Evolutionary conservation across 2,888 invertebrate genomes (phyloP).

Genomic region (Drosophila melanosoma): DNA sequence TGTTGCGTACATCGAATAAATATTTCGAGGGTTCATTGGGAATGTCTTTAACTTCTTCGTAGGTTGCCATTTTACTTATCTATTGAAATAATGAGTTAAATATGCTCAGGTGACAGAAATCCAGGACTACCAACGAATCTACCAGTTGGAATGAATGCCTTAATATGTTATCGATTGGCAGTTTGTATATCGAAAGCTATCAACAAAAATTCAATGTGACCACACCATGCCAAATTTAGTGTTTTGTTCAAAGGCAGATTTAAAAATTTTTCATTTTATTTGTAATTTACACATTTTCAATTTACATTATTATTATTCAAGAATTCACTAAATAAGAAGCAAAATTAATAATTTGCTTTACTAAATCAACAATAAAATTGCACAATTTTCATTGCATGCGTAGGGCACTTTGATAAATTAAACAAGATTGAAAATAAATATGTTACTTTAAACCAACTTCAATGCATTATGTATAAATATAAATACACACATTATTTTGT

Average conservation of each 20-base stretch:
- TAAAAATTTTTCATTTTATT: slow-evolving; percentile 62
- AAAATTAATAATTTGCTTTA: slow-evolving; percentile 62
- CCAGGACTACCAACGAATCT: slow-evolving; percentile 12
- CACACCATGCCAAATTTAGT: neutral
- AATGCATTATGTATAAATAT: slow-evolving; percentile 34
- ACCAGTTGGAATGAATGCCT: slow-evolving; percentile 12
- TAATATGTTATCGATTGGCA: slow-evolving; percentile 14
- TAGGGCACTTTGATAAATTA: slow-evolving; percentile 52
- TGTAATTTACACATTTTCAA: slow-evolving; percentile 57
- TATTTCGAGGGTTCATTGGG: slow-evolving; percentile 86
- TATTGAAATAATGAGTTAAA: neutral
- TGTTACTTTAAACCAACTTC: slow-evolving; percentile 43
- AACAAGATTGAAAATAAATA: slow-evolving; percentile 67
- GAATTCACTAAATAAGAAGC: slow-evolving; percentile 75
- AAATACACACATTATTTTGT: slow-evolving; percentile 26
- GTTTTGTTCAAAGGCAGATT: neutral
- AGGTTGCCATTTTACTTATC: slow-evolving; percentile 79
- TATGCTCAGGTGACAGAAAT: neutral
- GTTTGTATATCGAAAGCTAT: slow-evolving; percentile 1
- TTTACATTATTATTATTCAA: slow-evolving; percentile 64
- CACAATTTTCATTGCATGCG: slow-evolving; percentile 60
- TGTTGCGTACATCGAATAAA: slow-evolving; percentile 92
- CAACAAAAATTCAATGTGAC: slow-evolving; percentile 5
- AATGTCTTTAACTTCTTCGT: slow-evolving; percentile 86
- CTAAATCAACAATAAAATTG: slow-evolving; percentile 62